Base-by-base conservation (phyloP, 37 sponge, comb jelly and placozoan genomes). In the Petrosia ficiformis region DNA sequence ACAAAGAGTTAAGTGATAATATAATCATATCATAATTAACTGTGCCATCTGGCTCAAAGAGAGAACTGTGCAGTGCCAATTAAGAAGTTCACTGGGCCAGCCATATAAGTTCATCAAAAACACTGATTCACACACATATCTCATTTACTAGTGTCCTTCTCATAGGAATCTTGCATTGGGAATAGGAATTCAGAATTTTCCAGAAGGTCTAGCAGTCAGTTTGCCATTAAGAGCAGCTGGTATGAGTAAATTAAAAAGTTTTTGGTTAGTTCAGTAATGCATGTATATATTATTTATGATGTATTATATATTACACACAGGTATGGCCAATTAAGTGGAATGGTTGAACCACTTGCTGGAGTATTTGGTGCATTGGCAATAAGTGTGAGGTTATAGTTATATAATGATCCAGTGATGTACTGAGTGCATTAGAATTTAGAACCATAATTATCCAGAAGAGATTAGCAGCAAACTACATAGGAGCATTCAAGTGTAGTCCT, bases 291-390 rank as follows among this genome's bases (percentile, higher is more conserved):
- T 54, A 54, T 21, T 22, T 22, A 54, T n/a, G n/a, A n/a, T n/a
- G n/a, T n/a, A n/a, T n/a, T n/a, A n/a, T n/a, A n/a, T 16, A n/a
- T n/a, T n/a, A n/a, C n/a, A n/a, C 54, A 22, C 59, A 93, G 94
- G 94, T 95, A 88, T 84, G 98, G 98, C 3, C 98, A 97, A 67
- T 74, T 94, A 36, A 97, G 98, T 87, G 98, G 98, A 0, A 94
- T 94, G 95, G 98, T 97, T 24, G 98, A 97, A 69, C 98, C 98
- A 6, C 14, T 94, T n/a, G 95, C 98, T 35, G 98, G 98, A 22
- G 38, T 97, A 42, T 73, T 89, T 68, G 94, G 94, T 30, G 67
- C 94, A 21, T 39, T 74, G 26, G 90, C 94, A 43, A 82, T 96
- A 31, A 77, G 82, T 67, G 92, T 95, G 67, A 77, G 88, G 79